These are phyloP conservation scores for Diplodus puntazzo DNA, from an alignment of 2,797 vertebrate genomes.

Conservation along the genomic window DNA sequence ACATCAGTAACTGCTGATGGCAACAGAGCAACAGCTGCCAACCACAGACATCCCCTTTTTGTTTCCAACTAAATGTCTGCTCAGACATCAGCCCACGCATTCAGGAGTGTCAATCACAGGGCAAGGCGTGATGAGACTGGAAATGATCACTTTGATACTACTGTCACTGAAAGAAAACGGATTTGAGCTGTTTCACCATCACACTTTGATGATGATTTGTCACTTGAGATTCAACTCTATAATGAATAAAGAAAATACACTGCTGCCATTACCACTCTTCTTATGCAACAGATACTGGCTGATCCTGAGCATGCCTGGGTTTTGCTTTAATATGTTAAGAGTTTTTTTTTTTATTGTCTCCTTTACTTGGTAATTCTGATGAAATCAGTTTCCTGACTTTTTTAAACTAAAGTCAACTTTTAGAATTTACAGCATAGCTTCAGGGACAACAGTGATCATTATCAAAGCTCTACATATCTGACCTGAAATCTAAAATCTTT, in stretches of 20 bases:
- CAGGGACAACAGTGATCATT: neutral
- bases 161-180: neutral
- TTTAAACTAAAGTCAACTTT: too few relatives aligned
- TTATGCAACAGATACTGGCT: neutral
- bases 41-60: slow-evolving; percentile 58
- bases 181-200: neutral
- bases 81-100: neutral
- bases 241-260: neutral
- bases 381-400: too few relatives aligned
- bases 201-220: neutral
- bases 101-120: slow-evolving; percentile 1
- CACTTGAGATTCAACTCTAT: neutral
- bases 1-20: slow-evolving; percentile 48
- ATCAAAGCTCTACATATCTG: neutral
- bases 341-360: too few relatives aligned
- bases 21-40: slow-evolving; percentile 26
- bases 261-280: neutral
- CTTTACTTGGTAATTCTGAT: too few relatives aligned
- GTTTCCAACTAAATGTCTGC: slow-evolving; percentile 45
- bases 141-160: slow-evolving; percentile 1
- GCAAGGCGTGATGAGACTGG: neutral
- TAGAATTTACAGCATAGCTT: too few relatives aligned
- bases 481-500: too few relatives aligned
- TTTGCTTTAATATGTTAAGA: neutral
- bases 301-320: too few relatives aligned